phyloP scores from a whole-genome alignment of 2,113 vertebrate species.

The Macaca nemestrina region DNA sequence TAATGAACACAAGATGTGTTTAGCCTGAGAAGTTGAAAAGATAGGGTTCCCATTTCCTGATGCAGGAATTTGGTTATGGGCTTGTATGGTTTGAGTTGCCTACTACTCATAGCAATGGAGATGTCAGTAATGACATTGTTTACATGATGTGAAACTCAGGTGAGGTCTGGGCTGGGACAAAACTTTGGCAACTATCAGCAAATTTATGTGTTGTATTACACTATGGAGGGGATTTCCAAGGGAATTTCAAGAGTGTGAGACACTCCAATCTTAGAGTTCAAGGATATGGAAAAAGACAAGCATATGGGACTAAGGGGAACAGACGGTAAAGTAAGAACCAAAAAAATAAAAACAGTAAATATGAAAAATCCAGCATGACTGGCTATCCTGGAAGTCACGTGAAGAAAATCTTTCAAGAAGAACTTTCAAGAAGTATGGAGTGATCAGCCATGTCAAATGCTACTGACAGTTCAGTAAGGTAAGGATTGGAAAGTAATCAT shows the following conservation, averaged over 20 bases:
- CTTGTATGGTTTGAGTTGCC: not conserved
- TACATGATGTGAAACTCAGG: not conserved
- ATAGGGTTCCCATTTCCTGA: not conserved
- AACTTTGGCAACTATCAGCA: no score
- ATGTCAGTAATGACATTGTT: not conserved
- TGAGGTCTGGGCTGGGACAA: not conserved
- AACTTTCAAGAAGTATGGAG: not conserved
- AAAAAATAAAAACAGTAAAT: not conserved
- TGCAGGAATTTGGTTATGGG: not conserved
- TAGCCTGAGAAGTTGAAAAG: not conserved
- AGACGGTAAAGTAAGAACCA: not conserved
- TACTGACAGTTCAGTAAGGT: fast-evolving
- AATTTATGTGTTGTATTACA: not conserved
- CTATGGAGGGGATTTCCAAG: not conserved
- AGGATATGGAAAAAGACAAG: not conserved
- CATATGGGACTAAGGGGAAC: not conserved
- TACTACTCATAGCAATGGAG: no score
- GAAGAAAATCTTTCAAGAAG: not conserved
- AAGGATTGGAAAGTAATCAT: not conserved
- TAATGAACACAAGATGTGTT: not conserved
- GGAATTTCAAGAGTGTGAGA: not conserved
- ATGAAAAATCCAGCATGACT: not conserved
- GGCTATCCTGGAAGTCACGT: not conserved
- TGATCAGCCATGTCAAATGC: fast-evolving
- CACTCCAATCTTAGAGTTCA: not conserved